A percentile compares a stretch with the other conserved stretches of the same genome.
phyloP scores from a whole-genome alignment of 2,113 vertebrate species.

The Eubucco bourcierii region DNA sequence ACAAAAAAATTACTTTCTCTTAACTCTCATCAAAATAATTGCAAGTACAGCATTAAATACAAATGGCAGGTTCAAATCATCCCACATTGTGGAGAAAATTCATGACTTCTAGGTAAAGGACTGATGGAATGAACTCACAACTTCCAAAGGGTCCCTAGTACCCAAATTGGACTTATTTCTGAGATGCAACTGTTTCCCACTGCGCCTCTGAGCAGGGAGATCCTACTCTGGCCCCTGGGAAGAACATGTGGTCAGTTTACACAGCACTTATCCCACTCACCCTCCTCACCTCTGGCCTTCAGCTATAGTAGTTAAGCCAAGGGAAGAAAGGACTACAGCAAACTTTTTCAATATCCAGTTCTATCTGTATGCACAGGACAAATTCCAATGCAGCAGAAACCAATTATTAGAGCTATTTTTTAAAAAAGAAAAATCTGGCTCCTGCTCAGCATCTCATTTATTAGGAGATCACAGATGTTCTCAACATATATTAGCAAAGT shows the following conservation, averaged over 20 bases:
- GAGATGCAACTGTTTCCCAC: not conserved
- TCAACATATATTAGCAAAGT: not conserved
- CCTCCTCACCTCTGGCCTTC: not conserved
- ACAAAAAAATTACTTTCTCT: not conserved
- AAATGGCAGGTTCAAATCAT: not conserved
- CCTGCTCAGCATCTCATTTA: not conserved
- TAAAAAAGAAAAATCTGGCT: not conserved
- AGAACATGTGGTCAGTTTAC: not conserved
- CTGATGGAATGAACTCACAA: not conserved
- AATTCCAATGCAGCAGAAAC: not conserved
- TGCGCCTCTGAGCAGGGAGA: not conserved
- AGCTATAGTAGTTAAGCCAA: not conserved
- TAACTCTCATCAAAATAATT: not conserved
- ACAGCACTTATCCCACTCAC: not conserved
- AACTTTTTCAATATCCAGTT: not conserved
- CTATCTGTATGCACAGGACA: not conserved
- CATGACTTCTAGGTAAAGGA: not conserved
- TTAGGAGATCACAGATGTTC: conserved; percentile 14
- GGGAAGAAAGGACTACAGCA: not conserved
- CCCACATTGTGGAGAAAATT: not conserved
- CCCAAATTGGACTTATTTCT: not conserved
- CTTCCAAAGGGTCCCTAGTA: not conserved
- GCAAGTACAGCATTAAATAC: not conserved
- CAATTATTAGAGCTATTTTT: not conserved
- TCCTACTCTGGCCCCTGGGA: not conserved